phyloP scores from a whole-genome alignment of 2,113 vertebrate species.

The Lucifuga dentata region DNA sequence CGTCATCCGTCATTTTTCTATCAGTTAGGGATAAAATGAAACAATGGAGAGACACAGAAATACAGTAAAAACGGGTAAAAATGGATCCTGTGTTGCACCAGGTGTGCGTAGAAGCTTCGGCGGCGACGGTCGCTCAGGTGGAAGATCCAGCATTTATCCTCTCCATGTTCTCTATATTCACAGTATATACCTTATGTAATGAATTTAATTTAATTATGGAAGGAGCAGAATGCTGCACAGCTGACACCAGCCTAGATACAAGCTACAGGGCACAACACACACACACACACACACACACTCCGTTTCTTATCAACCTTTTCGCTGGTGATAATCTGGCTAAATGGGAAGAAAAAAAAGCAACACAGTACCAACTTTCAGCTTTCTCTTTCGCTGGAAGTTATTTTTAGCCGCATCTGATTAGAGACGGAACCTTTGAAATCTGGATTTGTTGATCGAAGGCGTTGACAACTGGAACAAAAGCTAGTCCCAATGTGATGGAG shows the following conservation, averaged over 20 bases:
- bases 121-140: slow-evolving; percentile 3
- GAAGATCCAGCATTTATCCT: neutral
- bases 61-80: too few species aligned
- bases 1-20: too few species aligned
- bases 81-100: slow-evolving; percentile 11
- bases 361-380: too few species aligned
- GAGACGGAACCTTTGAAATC: too few species aligned
- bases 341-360: slow-evolving; percentile 2
- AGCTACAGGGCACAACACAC: slow-evolving; percentile 14
- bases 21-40: too few species aligned
- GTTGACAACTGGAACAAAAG: too few species aligned
- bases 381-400: too few species aligned
- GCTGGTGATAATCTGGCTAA: slow-evolving; percentile 22
- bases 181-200: slow-evolving; percentile 16
- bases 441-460: too few species aligned
- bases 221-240: slow-evolving; percentile 42
- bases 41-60: too few species aligned
- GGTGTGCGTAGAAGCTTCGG: slow-evolving; percentile 9
- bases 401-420: too few species aligned
- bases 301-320: slow-evolving; percentile 28
- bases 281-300: too few species aligned
- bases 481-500: too few species aligned
- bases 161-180: neutral
- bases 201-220: slow-evolving; percentile 55
- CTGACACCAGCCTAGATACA: slow-evolving; percentile 33